Evolutionary conservation across 2,113 vertebrate genomes (phyloP).

Genomic region (Rhodinocichla rosea): DNA sequence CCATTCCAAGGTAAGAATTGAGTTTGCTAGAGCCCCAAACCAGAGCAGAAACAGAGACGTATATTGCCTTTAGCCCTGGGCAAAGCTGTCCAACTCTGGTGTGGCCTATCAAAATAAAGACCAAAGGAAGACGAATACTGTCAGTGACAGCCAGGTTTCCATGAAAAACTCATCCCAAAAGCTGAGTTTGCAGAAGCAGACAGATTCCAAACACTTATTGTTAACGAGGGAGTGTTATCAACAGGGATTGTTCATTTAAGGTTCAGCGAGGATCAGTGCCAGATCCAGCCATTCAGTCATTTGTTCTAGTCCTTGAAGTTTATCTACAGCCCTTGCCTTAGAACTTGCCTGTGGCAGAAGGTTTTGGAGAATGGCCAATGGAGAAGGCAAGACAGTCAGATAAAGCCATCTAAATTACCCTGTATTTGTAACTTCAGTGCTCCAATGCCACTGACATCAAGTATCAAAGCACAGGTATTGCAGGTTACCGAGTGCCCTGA

Average conservation of each 20-base stretch:
- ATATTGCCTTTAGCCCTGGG: background rate
- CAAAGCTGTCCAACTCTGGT: background rate
- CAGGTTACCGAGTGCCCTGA: background rate
- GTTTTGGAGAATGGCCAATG: background rate
- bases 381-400: background rate
- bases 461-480: background rate
- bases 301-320: background rate
- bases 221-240: background rate
- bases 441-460: background rate
- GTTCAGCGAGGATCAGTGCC: background rate
- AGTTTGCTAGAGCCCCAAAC: background rate
- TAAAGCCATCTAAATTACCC: background rate
- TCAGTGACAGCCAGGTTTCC: background rate
- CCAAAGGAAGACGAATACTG: background rate
- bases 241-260: background rate
- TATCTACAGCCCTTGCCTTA: background rate
- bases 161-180: background rate
- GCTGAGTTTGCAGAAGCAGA: background rate
- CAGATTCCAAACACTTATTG: background rate
- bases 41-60: accelerated
- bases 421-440: background rate
- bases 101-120: background rate
- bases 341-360: background rate
- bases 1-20: background rate
- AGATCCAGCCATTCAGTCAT: background rate